Percentiles rank a stretch among this genome's conserved stretches.
Conservation (phyloP, 2,113 vertebrate species). For the Podilymbus podiceps region DNA sequence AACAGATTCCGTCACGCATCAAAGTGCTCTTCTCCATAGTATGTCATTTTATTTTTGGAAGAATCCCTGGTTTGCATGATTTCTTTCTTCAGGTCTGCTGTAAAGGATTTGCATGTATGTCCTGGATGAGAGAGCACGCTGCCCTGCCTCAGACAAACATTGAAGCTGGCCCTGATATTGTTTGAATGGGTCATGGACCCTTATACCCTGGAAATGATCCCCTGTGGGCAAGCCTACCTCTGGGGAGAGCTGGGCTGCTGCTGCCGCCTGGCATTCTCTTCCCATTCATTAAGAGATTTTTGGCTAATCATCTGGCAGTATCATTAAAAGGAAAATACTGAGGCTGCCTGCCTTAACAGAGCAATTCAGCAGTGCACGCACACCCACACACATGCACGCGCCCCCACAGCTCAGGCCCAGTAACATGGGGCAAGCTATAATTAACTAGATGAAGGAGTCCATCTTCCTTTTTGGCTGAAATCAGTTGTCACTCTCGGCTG, state of each 20-base stretch:
- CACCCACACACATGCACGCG: neutral
- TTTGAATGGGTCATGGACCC: neutral
- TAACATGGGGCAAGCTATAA: neutral
- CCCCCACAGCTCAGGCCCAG: neutral
- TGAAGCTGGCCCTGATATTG: neutral
- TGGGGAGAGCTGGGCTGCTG: neutral
- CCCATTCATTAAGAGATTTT: conserved; percentile 21
- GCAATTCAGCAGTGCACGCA: neutral
- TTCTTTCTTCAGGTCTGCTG: neutral
- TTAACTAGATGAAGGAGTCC: conserved; percentile 49
- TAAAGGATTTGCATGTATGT: neutral
- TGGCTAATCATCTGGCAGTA: conserved; percentile 6
- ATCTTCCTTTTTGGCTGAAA: conserved; percentile 11
- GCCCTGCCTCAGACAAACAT: neutral
- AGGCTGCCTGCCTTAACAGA: neutral
- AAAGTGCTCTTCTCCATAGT: neutral
- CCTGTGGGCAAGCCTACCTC: neutral
- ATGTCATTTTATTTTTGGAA: neutral
- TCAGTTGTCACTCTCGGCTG: conserved; percentile 45
- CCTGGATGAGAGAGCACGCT: neutral
- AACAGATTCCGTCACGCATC: neutral
- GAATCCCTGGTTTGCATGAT: neutral
- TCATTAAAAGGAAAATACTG: conserved; percentile 10
- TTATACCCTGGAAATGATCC: neutral
- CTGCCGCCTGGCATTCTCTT: neutral